These are phyloP conservation scores for Plebejus argus DNA, from an alignment of 2,888 invertebrate genomes.

Conservation along the genomic window DNA sequence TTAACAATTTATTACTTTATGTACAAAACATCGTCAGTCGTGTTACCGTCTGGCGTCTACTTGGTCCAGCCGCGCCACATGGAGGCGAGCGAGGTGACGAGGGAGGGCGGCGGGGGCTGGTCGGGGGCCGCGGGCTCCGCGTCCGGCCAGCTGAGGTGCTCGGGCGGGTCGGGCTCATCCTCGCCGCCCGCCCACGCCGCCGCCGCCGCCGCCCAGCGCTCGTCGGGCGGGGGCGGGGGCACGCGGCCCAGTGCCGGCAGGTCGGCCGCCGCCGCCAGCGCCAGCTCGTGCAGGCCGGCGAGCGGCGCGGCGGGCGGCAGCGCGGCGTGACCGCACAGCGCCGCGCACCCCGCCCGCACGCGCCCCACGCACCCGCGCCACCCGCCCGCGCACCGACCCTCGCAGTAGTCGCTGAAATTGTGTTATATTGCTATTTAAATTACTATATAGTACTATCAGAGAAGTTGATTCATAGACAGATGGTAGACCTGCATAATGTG, in stretches of 20 bases:
- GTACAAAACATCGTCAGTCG: slow-evolving; percentile 19
- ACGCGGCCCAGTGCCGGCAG: slow-evolving; percentile 82
- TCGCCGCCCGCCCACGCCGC: slow-evolving; percentile 42
- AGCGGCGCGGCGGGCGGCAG: slow-evolving; percentile 46
- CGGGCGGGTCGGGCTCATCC: slow-evolving; percentile 77
- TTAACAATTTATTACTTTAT: slow-evolving; percentile 3
- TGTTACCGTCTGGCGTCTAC: slow-evolving; percentile 53
- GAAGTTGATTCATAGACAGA: too few species aligned
- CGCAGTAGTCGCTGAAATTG: slow-evolving; percentile 88
- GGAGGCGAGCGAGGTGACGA: slow-evolving; percentile 90
- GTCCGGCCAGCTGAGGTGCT: slow-evolving; percentile 85
- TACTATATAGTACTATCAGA: too few species aligned
- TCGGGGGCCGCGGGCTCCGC: slow-evolving; percentile 55
- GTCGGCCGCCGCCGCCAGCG: slow-evolving; percentile 76
- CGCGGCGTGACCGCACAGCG: slow-evolving; percentile 83
- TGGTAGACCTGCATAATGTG: too few species aligned
- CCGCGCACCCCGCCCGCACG: slow-evolving; percentile 84
- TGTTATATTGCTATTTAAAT: neutral
- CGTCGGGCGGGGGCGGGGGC: slow-evolving; percentile 51
- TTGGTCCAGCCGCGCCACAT: slow-evolving; percentile 89
- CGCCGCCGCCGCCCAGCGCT: slow-evolving; percentile 49
- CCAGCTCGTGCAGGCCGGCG: slow-evolving; percentile 55
- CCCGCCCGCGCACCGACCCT: slow-evolving; percentile 78
- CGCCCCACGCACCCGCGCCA: slow-evolving; percentile 86
- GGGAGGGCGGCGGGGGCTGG: slow-evolving; percentile 86